Evolutionary conservation across 2,797 vertebrate genomes (phyloP).

Genomic region (Rhinatrema bivittatum): DNA sequence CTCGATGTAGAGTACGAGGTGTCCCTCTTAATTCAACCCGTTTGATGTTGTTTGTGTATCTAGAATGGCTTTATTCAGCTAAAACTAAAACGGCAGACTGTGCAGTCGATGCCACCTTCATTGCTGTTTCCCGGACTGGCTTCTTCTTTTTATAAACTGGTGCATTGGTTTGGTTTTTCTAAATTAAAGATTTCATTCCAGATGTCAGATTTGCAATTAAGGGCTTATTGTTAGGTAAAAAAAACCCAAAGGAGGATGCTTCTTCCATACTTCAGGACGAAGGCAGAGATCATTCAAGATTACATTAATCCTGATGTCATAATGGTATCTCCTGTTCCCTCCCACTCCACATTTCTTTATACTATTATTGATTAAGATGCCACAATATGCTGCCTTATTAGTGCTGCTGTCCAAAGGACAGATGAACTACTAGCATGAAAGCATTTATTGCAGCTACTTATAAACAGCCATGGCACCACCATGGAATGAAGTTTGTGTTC

Average conservation of each 20-base stretch:
- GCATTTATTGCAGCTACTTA: too few species aligned
- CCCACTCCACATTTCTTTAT: constrained; percentile 28
- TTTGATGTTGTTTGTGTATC: constrained; percentile 99
- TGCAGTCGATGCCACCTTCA: constrained; percentile 63
- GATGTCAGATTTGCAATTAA: constrained; percentile 56
- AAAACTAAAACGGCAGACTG: constrained; percentile 59
- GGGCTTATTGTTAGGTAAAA: constrained; percentile 46
- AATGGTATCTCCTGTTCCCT: constrained; percentile 30
- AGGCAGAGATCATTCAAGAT: constrained; percentile 39
- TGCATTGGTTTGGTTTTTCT: constrained; percentile 38
- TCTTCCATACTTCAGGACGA: constrained; percentile 38
- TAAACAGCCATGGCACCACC: too few species aligned
- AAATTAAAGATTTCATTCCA: constrained; percentile 45
- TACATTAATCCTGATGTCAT: constrained; percentile 51
- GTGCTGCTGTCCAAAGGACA: too few species aligned
- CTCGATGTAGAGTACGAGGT: constrained; percentile 99
- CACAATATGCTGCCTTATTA: constrained; percentile 12
- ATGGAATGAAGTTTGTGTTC: too few species aligned
- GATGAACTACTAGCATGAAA: too few species aligned
- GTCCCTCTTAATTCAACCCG: constrained; percentile 97
- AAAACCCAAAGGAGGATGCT: constrained; percentile 37
- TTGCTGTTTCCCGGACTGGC: constrained; percentile 55
- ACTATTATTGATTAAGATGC: constrained; percentile 28
- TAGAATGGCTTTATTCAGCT: constrained; percentile 91
- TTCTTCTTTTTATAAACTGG: constrained; percentile 65